Percentiles rank a stretch among this genome's conserved stretches.
phyloP scores from a whole-genome alignment of 1,140 invertebrate species.

The Pseudomyrmex concolor region DNA sequence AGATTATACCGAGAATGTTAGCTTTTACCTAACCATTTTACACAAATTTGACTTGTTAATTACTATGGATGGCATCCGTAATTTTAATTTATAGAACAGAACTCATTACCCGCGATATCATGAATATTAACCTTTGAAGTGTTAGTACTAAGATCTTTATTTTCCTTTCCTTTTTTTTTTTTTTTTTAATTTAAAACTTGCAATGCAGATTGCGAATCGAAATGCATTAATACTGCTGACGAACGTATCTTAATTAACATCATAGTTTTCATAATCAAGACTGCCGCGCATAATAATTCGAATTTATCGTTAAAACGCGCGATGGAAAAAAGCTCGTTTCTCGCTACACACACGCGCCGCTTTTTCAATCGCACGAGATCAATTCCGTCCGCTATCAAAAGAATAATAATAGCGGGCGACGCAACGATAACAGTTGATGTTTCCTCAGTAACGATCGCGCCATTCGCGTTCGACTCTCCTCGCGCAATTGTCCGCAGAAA shows the following conservation, averaged over 20 bases:
- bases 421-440: constrained; percentile 42
- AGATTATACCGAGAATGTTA: constrained; percentile 14
- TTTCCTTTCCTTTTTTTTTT: too few species aligned
- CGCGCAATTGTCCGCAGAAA: background rate
- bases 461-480: background rate
- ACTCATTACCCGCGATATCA: background rate
- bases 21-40: constrained; percentile 2
- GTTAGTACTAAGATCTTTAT: too few species aligned
- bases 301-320: background rate
- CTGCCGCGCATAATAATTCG: background rate
- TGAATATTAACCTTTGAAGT: background rate
- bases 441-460: constrained; percentile 22
- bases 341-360: background rate
- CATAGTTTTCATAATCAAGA: background rate
- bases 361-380: constrained; percentile 17
- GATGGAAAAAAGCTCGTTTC: background rate
- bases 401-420: constrained; percentile 28
- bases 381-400: constrained; percentile 20
- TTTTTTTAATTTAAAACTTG: too few species aligned
- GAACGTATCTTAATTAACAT: background rate
- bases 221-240: background rate
- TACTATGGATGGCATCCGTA: background rate
- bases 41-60: constrained; percentile 25
- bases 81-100: background rate
- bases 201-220: too few species aligned